phyloP scores from a whole-genome alignment of 2,888 invertebrate species.

The Lithosia quadra region DNA sequence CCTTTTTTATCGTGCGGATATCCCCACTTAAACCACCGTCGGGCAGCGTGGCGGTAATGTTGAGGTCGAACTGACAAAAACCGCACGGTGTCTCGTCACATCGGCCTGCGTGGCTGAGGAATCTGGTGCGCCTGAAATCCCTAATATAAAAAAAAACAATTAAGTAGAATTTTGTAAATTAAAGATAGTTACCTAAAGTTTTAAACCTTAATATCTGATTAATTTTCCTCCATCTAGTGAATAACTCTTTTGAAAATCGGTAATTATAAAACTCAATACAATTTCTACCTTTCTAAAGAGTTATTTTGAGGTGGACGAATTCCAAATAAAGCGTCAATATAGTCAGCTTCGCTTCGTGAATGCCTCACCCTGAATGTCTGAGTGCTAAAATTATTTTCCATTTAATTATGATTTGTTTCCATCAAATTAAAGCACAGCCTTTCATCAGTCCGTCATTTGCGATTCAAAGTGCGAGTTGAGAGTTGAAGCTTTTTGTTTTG shows the following conservation, averaged over 20 bases:
- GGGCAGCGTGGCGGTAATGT: no score
- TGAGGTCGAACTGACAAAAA: no score
- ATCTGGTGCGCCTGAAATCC: no score
- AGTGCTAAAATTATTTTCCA: conserved; percentile 65
- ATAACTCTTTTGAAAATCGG: not conserved
- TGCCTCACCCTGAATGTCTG: conserved; percentile 39
- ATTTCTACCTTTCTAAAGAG: not conserved
- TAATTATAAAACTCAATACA: not conserved
- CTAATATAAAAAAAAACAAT: no score
- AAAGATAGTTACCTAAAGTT: not conserved
- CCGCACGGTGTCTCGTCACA: no score
- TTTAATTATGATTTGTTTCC: conserved; percentile 75
- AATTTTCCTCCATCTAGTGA: not conserved
- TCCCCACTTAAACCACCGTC: no score
- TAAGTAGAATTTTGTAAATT: no score
- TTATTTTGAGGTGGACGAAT: not conserved
- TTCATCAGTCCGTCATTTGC: conserved; percentile 70
- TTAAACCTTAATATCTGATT: not conserved
- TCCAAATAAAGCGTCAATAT: not conserved
- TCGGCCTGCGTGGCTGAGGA: no score
- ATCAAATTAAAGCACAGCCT: conserved; percentile 71
- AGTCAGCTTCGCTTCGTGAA: not conserved
- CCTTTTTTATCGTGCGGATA: no score
- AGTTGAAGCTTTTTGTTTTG: conserved; percentile 59
- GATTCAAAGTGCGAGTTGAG: conserved; percentile 70